phyloP scores from a whole-genome alignment of 2,113 vertebrate species.

The western clawed frog (Xenopus tropicalis) region DNA sequence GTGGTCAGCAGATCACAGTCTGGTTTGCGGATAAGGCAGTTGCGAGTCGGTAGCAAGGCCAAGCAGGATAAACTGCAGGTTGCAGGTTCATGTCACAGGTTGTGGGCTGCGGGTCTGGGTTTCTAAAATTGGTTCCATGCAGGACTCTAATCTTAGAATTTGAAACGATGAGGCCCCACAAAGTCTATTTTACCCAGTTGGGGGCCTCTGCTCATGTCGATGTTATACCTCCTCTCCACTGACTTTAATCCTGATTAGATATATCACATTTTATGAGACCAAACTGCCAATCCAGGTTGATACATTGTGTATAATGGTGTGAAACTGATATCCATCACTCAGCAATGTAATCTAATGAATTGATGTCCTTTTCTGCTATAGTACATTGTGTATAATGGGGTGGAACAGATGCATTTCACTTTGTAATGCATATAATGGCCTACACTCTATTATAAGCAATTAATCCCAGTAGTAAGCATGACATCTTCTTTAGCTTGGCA shows the following conservation, averaged over 20 bases:
- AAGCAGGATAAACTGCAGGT: too few relatives aligned
- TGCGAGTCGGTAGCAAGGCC: too few relatives aligned
- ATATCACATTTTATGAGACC: background rate
- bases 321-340: conserved; percentile 23
- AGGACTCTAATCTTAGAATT: too few relatives aligned
- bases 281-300: conserved; percentile 11
- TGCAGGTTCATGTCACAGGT: too few relatives aligned
- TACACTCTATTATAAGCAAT: conserved; percentile 8
- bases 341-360: conserved; percentile 30
- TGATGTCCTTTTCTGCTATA: conserved; percentile 31
- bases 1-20: too few relatives aligned
- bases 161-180: too few relatives aligned
- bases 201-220: too few relatives aligned
- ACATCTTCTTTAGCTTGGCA: background rate
- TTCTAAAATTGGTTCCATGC: too few relatives aligned
- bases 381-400: conserved; percentile 38
- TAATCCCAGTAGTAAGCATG: conserved; percentile 13
- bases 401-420: conserved; percentile 26
- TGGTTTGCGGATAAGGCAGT: too few relatives aligned
- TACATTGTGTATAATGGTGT: conserved; percentile 28
- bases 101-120: too few relatives aligned
- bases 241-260: background rate
- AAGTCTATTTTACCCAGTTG: too few relatives aligned
- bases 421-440: conserved; percentile 8
- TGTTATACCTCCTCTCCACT: too few relatives aligned